Evolutionary conservation across 2,888 invertebrate genomes (phyloP).

Genomic region (Embidobia sp.): DNA sequence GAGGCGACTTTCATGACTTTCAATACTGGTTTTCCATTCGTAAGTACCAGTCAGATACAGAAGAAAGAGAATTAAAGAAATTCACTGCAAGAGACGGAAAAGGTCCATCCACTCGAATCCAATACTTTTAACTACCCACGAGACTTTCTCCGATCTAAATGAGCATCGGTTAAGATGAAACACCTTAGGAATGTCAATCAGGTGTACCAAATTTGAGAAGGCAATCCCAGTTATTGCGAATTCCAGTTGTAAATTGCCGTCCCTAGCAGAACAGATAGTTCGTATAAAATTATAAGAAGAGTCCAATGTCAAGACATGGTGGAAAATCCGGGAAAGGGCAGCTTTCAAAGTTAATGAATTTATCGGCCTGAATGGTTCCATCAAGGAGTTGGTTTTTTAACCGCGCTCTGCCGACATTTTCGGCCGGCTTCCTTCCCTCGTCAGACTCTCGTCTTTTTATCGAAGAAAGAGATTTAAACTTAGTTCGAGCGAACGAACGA

Average conservation of each 20-base stretch:
- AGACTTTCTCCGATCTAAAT: no score
- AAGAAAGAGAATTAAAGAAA: no score
- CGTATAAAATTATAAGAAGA: conserved; percentile 76
- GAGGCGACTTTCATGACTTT: not conserved
- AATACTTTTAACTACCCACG: no score
- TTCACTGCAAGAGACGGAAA: no score
- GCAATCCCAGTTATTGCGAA: conserved; percentile 71
- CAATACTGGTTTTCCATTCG: no score
- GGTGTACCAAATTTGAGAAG: not conserved
- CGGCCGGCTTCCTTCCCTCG: conserved; percentile 27
- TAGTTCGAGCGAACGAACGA: conserved; percentile 72
- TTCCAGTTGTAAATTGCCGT: conserved; percentile 73
- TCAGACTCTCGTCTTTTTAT: conserved; percentile 64
- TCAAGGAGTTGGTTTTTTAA: conserved; percentile 59
- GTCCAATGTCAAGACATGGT: conserved; percentile 45
- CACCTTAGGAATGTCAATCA: conserved; percentile 10
- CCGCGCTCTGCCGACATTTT: conserved; percentile 48
- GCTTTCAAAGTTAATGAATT: conserved; percentile 79
- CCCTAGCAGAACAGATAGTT: conserved; percentile 73
- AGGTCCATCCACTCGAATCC: no score
- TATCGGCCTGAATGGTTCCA: conserved; percentile 66
- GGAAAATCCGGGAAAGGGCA: conserved; percentile 67
- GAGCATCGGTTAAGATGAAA: conserved; percentile 1
- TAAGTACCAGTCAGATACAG: no score
- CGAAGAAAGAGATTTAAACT: conserved; percentile 73